phyloP scores from a whole-genome alignment of 2,888 invertebrate genomes.

The Pandemis cinnamomeana region DNA sequence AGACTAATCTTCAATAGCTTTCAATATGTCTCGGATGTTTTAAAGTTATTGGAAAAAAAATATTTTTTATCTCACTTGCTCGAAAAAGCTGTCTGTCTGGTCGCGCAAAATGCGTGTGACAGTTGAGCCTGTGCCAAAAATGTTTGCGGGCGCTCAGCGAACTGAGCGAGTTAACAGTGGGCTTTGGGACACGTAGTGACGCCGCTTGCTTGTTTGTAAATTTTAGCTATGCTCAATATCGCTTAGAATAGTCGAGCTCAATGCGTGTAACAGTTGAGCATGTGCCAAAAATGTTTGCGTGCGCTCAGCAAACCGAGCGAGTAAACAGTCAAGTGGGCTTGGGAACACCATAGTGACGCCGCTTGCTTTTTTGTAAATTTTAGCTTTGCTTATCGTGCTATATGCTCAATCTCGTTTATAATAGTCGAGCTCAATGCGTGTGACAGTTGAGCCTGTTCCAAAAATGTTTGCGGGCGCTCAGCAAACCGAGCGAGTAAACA shows the following conservation, averaged over 20 bases:
- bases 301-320: too few relatives aligned
- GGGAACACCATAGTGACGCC: too few relatives aligned
- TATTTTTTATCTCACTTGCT: too few relatives aligned
- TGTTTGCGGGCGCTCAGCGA: constrained; percentile 63
- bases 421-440: constrained; percentile 69
- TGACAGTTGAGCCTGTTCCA: constrained; percentile 80
- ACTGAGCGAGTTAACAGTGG: constrained; percentile 46
- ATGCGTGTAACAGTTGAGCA: constrained; percentile 79
- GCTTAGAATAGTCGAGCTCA: constrained; percentile 52
- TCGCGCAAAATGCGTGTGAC: constrained; percentile 76
- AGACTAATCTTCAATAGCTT: too few relatives aligned
- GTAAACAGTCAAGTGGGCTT: too few relatives aligned
- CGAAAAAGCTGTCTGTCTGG: constrained; percentile 15
- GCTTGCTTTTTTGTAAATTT: neutral
- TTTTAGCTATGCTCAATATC: neutral
- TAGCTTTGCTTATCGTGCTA: too few relatives aligned
- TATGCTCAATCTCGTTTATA: neutral
- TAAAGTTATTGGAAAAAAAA: too few relatives aligned
- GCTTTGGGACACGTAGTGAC: constrained; percentile 15
- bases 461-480: constrained; percentile 69
- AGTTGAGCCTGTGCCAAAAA: constrained; percentile 80
- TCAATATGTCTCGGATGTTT: too few relatives aligned
- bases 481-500: constrained; percentile 49
- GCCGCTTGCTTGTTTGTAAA: constrained; percentile 7
- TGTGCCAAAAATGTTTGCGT: too few relatives aligned